Evolutionary conservation across 35 echinoderm and acorn worm species (phyloP), one percentile per base, ranked within the genome.

Genomic region (Nesometra sesokonis): DNA sequence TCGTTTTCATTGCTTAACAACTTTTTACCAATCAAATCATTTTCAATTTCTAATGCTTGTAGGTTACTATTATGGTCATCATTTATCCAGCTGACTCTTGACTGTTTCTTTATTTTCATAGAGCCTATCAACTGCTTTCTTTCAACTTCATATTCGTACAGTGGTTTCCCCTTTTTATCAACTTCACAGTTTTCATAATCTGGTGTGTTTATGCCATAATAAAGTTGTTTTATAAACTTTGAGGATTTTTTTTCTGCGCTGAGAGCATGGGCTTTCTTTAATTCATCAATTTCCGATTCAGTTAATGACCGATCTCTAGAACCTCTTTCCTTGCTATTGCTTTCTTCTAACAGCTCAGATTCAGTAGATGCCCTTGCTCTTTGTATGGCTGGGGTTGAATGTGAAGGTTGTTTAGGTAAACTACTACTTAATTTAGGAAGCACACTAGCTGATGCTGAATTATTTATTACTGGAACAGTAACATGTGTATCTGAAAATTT

Each of bases 391-490:
- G 30, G 23, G 0, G 84, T 36, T 86, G 46, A 17, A 57, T 47
- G 47, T 35, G 76, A 33, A 19, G 31, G 52, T 80, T 36, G 86
- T 15, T 84, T 40, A 29, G 85, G 89, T 37, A 80, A 91, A 15
- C 84, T 79, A 19, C 67, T 67, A 35, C 77, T 78, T 39, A 91
- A 47, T 37, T 77, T 79, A 23, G 89, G 89, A 82, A 91, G 89
- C 36, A 91, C 84, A 80, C 35, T 85, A 23, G 86, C 89, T 78
- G 82, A 46, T 32, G 89, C 84, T 81, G 83, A 79, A 17, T 84
- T 84, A 31, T 34, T 80, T 37, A 84, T 81, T 17, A 86, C 13
- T 31, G 36, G 76, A 11, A 79, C 17, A n/a, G 35, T 76, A 32
- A 80, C 67, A 80, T 13, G 86, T 35, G 32, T 40, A 32, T 57